Percentiles rank a stretch among this genome's conserved stretches.
Evolutionary conservation across 2,113 vertebrate species (phyloP).

Genomic region (Alexandromys fortis): DNA sequence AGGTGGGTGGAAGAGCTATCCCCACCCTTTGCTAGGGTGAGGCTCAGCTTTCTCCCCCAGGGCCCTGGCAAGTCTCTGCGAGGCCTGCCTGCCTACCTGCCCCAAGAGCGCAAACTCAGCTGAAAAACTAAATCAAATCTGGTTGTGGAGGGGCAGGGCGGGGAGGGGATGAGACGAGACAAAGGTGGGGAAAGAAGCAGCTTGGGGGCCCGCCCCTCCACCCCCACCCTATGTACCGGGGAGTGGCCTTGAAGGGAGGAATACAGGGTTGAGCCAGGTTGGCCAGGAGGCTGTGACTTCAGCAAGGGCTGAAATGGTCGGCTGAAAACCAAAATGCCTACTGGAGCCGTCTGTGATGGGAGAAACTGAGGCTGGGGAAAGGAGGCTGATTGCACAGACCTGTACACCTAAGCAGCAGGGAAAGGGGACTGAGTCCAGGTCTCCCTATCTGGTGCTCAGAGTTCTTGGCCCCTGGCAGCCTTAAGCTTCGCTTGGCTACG

Average conservation of each 20-base stretch:
- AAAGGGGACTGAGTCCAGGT: not conserved
- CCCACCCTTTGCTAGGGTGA: slow-evolving; percentile 84
- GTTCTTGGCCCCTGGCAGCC: rapidly evolving
- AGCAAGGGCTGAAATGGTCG: not conserved
- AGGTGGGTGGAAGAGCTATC: slow-evolving; percentile 75
- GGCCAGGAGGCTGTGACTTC: not conserved
- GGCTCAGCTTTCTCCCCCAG: slow-evolving; percentile 82
- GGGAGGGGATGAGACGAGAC: not conserved
- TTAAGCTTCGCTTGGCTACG: rapidly evolving
- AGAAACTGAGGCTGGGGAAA: slow-evolving; percentile 11
- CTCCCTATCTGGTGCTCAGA: not conserved
- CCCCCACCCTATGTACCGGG: not conserved
- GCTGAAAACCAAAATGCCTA: not conserved
- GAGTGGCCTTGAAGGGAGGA: not conserved
- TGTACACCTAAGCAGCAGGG: not conserved
- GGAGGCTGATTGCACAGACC: not conserved
- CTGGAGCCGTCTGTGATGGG: not conserved
- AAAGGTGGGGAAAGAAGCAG: not conserved
- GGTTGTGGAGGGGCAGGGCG: not conserved
- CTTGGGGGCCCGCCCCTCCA: not conserved
- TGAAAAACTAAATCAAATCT: slow-evolving; percentile 74
- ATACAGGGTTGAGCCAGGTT: not conserved
- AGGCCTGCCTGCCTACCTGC: slow-evolving; percentile 80
- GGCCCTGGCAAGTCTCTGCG: slow-evolving; percentile 83
- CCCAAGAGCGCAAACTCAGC: slow-evolving; percentile 62